phyloP scores from a whole-genome alignment of 2,888 invertebrate genomes.

The Drosophila niveifrons region DNA sequence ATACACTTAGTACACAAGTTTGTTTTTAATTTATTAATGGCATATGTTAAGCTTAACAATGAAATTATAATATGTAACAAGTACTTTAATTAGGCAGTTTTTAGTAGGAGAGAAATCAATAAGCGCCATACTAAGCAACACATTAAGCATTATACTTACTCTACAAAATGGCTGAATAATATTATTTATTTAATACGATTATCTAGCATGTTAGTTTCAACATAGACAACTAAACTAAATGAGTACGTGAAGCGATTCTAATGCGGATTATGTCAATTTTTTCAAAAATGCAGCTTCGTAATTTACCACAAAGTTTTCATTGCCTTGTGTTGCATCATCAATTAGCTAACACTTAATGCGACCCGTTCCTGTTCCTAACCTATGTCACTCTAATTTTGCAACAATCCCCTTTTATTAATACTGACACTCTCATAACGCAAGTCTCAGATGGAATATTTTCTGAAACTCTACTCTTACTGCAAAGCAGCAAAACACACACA shows the following conservation, averaged over 20 bases:
- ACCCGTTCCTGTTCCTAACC: constrained; percentile 71
- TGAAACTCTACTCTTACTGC: constrained; percentile 70
- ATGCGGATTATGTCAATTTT: constrained; percentile 63
- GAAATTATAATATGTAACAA: constrained; percentile 13
- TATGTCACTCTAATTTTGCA: constrained; percentile 52
- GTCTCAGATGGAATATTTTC: constrained; percentile 64
- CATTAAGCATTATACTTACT: constrained; percentile 34
- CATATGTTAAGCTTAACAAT: constrained; percentile 23
- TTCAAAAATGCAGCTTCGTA: constrained; percentile 26
- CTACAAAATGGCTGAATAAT: constrained; percentile 47
- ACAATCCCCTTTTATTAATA: constrained; percentile 24
- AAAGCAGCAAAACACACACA: constrained; percentile 59
- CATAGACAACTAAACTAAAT: constrained; percentile 28
- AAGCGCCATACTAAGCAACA: constrained; percentile 49
- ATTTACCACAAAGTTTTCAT: constrained; percentile 26
- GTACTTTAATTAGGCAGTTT: constrained; percentile 24
- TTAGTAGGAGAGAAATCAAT: constrained; percentile 23
- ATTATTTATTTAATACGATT: constrained; percentile 48
- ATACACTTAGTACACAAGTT: constrained; percentile 31
- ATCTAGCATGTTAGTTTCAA: constrained; percentile 46
- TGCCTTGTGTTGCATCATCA: constrained; percentile 28
- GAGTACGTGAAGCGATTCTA: constrained; percentile 35
- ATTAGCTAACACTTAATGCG: neutral
- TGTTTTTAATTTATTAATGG: constrained; percentile 24
- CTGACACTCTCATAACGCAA: constrained; percentile 24